Evolutionary conservation across 2,113 vertebrate species (phyloP), one percentile per base, ranked within the genome.

Genomic region (Cyrtonyx montezumae): DNA sequence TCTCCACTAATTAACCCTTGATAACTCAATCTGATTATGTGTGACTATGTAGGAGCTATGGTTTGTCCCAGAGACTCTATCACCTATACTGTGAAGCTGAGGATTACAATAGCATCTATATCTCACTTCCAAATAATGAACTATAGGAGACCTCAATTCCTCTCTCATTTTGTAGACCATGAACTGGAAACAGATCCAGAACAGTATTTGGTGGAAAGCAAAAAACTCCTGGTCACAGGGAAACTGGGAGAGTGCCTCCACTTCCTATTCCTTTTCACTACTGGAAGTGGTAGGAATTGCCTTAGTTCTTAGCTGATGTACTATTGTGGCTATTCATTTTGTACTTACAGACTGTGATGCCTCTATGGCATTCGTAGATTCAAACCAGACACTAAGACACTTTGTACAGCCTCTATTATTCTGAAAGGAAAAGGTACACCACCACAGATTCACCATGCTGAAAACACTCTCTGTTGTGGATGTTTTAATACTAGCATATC

Each of bases 1-100:
- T 80, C 82, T 79, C 61, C 53, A 18, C 34, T 79, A 49, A 77
- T 74, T 79, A 92, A 87, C 43, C 36, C 66, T 73, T 76, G 48
- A 79, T 61, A 89, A 68, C 2, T 6, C 77, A n/a, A 84, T 86
- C 22, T 7, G 4, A 46, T 71, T 84, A 51, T 40, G 12, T 6
- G 2, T 56, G 55, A 32, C 30, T 19, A 56, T 56, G 55, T 18
- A 1, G 49, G 23, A 91, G 18, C 6, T 89, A 82, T 10, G 36
- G 5, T 5, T 76, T 79, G 34, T 36, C 46, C 36, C 84, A 61
- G 48, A 81, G 37, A 61, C 30, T 81, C 40, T 23, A 58, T 26
- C 5, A 30, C 11, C 25, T 42, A 21, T 1, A 0, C 30, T 3
- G 2, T 81, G 5, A 61, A 12, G 11, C 2, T 84, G 61, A 67